These are phyloP conservation scores for Ceratoteleas bidentatus DNA, from an alignment of 1,140 invertebrate species.

Conservation along the genomic window DNA sequence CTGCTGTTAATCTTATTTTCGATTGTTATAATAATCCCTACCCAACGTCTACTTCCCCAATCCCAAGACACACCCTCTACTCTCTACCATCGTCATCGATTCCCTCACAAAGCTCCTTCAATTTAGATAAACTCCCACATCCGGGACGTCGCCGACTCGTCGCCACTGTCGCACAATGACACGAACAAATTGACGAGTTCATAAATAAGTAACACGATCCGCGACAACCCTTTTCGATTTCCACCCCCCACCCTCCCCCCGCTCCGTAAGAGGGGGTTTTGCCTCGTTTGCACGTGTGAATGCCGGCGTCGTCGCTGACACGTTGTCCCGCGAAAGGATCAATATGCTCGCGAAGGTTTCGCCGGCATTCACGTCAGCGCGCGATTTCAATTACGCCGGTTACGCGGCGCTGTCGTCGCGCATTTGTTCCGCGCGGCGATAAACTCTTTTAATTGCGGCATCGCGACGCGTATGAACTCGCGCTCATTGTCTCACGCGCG, in stretches of 20 bases:
- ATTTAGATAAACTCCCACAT: slow-evolving; percentile 67
- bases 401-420: not conserved
- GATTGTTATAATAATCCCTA: too few species aligned
- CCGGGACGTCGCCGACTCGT: slow-evolving; percentile 47
- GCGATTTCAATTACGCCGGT: not conserved
- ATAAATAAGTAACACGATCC: slow-evolving; percentile 79
- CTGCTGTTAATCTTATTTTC: too few species aligned
- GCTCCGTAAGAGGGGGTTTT: slow-evolving; percentile 44
- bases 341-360: slow-evolving; percentile 11
- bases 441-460: too few species aligned
- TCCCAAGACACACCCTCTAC: too few species aligned
- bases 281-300: slow-evolving; percentile 71
- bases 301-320: not conserved
- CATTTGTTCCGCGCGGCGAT: not conserved
- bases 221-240: slow-evolving; percentile 73
- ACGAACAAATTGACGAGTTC: slow-evolving; percentile 76
- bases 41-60: too few species aligned
- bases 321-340: slow-evolving; percentile 10
- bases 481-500: too few species aligned
- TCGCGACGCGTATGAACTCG: too few species aligned
- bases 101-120: slow-evolving; percentile 57
- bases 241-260: slow-evolving; percentile 65
- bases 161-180: slow-evolving; percentile 49
- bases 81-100: not conserved
- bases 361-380: not conserved